Percentiles rank a stretch among this genome's conserved stretches.
Evolutionary conservation across 1,140 invertebrate genomes (phyloP).

Genomic region (Drosophila gunungcola): DNA sequence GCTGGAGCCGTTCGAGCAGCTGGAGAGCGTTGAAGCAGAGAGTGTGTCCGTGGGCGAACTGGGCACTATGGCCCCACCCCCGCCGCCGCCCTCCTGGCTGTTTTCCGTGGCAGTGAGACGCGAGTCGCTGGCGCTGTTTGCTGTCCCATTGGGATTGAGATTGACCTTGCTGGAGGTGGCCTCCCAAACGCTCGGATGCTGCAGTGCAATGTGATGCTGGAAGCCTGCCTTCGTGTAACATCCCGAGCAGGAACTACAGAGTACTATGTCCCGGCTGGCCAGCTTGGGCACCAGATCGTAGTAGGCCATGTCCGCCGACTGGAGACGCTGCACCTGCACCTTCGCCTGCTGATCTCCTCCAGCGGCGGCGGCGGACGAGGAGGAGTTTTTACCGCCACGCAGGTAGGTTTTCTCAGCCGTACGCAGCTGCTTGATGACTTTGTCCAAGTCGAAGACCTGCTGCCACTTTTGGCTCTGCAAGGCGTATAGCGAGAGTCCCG

Average conservation of each 20-base stretch:
- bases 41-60: conserved; percentile 63
- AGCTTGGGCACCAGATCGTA: conserved; percentile 80
- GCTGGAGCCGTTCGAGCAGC: conserved; percentile 67
- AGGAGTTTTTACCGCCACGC: conserved; percentile 49
- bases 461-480: conserved; percentile 79
- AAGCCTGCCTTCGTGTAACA: conserved; percentile 78
- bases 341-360: conserved; percentile 22
- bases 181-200: conserved; percentile 75
- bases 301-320: conserved; percentile 72
- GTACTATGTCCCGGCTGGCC: conserved; percentile 64
- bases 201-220: conserved; percentile 75
- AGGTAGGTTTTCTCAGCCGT: conserved; percentile 70
- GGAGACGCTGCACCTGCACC: conserved; percentile 74
- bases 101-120: conserved; percentile 36
- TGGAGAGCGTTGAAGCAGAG: conserved; percentile 55
- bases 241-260: conserved; percentile 69
- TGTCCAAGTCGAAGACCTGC: conserved; percentile 75
- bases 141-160: conserved; percentile 10
- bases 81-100: conserved; percentile 38
- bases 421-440: conserved; percentile 76
- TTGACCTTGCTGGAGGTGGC: conserved; percentile 63
- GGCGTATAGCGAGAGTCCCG: conserved; percentile 33
- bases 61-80: conserved; percentile 6
- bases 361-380: background rate
- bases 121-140: conserved; percentile 9